Evolutionary conservation across 1,140 invertebrate genomes (phyloP), one percentile per base, ranked within the genome.

Genomic region (Hypothenemus hampei): DNA sequence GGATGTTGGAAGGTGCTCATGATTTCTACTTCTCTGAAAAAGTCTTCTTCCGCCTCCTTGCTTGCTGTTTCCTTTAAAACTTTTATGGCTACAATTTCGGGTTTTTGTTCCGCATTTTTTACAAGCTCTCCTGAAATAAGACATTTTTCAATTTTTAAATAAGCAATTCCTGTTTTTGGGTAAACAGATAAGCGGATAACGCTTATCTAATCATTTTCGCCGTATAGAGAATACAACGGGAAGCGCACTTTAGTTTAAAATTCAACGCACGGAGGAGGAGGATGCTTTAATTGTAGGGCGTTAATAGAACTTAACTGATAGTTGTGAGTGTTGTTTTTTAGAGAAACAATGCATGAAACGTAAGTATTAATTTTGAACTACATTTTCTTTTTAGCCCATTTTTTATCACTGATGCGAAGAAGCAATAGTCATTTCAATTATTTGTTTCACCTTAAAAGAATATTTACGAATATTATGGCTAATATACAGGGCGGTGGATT

Each of bases 1-100:
- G 81, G 75, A 72, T 94, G 90, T n/a, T 80, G 77, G 68, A 94
- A 93, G 19, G 86, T 80, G 48, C 87, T 87, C 89, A 93, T 93
- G 51, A 92, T 91, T 60, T 91, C 89, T 3, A 93, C 89, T 76
- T 94, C 91, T 60, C 88, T 72, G 68, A 90, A 82, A 63, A 93
- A 92, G 68, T 93, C 89, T 49, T 89, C 86, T 61, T 88, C 82
- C 0, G 86, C 83, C 69, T 89, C 89, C n/a, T 78, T 76, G n/a
- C 81, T 83, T 0, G 86, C 86, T 11, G 78, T 81, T 37, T 91
- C 86, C 69, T 93, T 93, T 15, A 93, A 72, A 0, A 93, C 83
- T 77, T 93, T 93, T 20, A 93, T 84, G 1, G 90, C 90, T 1
- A 94, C 87, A 15, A 80, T 76, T 62, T 78, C 73, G 3, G 67